Evolutionary conservation across 2,113 vertebrate species (phyloP).

Genomic region (Paedocypris sp.): DNA sequence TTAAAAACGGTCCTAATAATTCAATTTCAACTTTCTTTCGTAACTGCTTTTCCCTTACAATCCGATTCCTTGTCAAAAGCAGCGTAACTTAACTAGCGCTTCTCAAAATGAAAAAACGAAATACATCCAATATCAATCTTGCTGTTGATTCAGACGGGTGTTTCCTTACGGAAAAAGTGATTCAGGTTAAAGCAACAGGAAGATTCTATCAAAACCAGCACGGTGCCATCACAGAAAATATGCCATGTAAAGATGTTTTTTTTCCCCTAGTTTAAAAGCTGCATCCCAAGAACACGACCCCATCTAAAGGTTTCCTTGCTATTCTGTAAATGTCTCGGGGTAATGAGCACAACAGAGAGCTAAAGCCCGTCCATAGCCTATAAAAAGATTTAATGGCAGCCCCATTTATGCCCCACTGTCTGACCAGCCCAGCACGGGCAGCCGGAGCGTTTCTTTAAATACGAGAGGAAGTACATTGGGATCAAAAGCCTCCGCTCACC

Average conservation of each 20-base stretch:
- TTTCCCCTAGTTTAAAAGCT: neutral
- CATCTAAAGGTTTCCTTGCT: neutral
- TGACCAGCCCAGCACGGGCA: slow-evolving; percentile 19
- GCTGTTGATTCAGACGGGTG: slow-evolving; percentile 26
- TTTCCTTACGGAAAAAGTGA: slow-evolving; percentile 3
- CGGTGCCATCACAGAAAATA: neutral
- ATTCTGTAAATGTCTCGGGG: neutral
- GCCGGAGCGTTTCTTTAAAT: slow-evolving; percentile 1
- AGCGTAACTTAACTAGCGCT: too few species aligned
- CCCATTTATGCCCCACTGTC: neutral
- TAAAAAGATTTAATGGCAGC: slow-evolving; percentile 14
- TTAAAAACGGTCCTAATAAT: neutral
- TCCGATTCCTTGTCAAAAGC: neutral
- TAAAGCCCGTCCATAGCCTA: neutral
- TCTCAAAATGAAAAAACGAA: too few species aligned
- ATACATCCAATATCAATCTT: too few species aligned
- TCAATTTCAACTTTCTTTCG: too few species aligned
- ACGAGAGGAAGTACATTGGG: neutral
- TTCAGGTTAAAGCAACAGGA: slow-evolving; percentile 12
- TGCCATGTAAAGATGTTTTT: neutral
- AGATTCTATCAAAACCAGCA: neutral
- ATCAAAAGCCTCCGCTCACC: slow-evolving; percentile 46
- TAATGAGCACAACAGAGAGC: neutral
- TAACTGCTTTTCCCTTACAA: neutral
- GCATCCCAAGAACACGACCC: neutral